Evolutionary conservation across 2,888 invertebrate genomes (phyloP), one percentile per base, ranked within the genome.

Genomic region (Hyposoter didymator): DNA sequence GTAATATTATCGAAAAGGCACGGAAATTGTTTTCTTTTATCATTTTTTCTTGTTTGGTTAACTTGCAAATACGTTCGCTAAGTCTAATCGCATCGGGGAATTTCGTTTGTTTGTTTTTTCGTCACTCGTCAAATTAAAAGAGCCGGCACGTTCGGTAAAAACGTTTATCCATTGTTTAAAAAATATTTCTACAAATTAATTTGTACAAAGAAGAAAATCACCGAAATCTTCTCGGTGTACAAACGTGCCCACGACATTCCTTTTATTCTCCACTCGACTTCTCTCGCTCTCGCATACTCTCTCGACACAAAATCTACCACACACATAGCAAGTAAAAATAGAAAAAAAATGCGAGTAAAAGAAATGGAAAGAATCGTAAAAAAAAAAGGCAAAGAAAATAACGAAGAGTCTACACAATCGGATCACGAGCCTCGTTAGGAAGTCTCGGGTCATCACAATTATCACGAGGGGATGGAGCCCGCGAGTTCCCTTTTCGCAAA

Each of bases 401-500:
- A 78, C 62, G 84, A 78, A 62, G 75, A 83, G 66, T 66, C 49
- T 83, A 64, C 79, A 79, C 47, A 80, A 83, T 83, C 83, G 85
- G 85, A 85, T 85, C 85, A 85, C 85, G 85, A 85, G 85, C 85
- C 85, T 85, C 85, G 83, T 80, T 76, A 78, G 83, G 85, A 80
- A 83, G 72, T 74, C 85, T 85, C 85, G 85, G 85, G 85, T 85
- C 83, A 85, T 85, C 85, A 82, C 70, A 82, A 82, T 78, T 85
- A 85, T 85, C 85, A 85, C 85, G 80, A 83, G 83, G 78, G 83
- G 78, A 83, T 83, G 83, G 52, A 74, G 73, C 85, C 80, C 83
- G 85, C 83, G 83, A 85, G 80, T 83, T 81, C 85, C 85, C 85
- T 78, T 80, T 85, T 80, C 85, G 83, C 80, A 85, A 85, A 83